Percentiles rank a stretch among this genome's conserved stretches.
Evolutionary conservation across 2,888 invertebrate genomes (phyloP).

Genomic region (Ethmia dodecea): DNA sequence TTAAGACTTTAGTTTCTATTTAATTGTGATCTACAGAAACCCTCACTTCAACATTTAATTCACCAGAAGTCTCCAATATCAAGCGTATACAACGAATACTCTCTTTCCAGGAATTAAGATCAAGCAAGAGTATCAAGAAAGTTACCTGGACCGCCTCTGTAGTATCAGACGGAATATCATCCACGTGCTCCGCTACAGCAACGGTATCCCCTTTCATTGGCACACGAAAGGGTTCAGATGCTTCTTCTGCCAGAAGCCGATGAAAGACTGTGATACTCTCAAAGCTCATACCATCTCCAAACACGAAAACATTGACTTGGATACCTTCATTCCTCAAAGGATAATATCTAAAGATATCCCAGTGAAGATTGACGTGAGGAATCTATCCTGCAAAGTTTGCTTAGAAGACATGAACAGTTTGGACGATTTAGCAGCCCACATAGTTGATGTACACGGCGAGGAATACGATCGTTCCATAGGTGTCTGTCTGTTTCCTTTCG

Average conservation of each 20-base stretch:
- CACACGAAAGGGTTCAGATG: slow-evolving; percentile 51
- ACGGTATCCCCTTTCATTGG: slow-evolving; percentile 52
- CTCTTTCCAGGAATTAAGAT: slow-evolving; percentile 51
- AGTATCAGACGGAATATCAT: slow-evolving; percentile 42
- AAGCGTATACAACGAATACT: slow-evolving; percentile 29
- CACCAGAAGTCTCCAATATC: no score
- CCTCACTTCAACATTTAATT: no score
- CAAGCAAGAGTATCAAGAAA: slow-evolving; percentile 26
- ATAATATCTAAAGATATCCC: slow-evolving; percentile 54
- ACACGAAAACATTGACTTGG: slow-evolving; percentile 25
- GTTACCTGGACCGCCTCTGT: slow-evolving; percentile 39
- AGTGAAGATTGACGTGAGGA: slow-evolving; percentile 47
- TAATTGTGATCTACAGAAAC: no score
- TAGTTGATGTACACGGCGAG: slow-evolving; percentile 33
- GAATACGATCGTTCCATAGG: slow-evolving; percentile 34
- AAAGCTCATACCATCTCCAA: slow-evolving; percentile 32
- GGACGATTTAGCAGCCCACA: slow-evolving; percentile 43
- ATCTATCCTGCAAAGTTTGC: slow-evolving; percentile 45
- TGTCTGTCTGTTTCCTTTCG: slow-evolving; percentile 48
- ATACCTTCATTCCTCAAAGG: slow-evolving; percentile 31
- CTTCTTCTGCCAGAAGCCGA: slow-evolving; percentile 49
- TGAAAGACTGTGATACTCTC: slow-evolving; percentile 39
- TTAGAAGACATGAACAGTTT: slow-evolving; percentile 25
- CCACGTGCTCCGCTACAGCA: slow-evolving; percentile 44
- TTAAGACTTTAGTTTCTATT: no score